phyloP scores from a whole-genome alignment of 2,888 invertebrate genomes.

The Eumerus sabulonum region DNA sequence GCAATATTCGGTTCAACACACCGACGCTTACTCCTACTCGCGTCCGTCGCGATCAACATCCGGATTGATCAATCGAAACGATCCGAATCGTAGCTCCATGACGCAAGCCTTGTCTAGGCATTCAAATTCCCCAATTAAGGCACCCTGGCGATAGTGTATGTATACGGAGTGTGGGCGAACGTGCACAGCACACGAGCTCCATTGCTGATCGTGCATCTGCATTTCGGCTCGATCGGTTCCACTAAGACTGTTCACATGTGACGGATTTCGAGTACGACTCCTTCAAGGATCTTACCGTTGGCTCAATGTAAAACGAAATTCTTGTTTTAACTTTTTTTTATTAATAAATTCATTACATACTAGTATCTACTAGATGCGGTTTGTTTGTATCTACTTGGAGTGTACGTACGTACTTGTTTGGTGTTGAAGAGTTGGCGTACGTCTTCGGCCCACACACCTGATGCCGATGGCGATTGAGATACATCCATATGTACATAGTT shows the following conservation, averaged over 20 bases:
- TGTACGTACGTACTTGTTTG: not conserved
- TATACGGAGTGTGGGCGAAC: conserved; percentile 18
- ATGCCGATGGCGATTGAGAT: not conserved
- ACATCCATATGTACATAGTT: too few relatives aligned
- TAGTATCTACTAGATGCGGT: too few relatives aligned
- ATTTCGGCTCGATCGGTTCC: conserved; percentile 4
- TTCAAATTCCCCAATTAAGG: conserved; percentile 77
- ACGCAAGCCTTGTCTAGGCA: conserved; percentile 73
- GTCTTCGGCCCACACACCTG: conserved; percentile 30
- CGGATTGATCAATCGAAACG: conserved; percentile 56
- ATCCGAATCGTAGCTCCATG: conserved; percentile 45
- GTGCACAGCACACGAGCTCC: conserved; percentile 3
- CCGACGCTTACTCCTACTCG: conserved; percentile 48
- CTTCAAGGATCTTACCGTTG: conserved; percentile 51
- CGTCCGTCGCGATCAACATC: conserved; percentile 53
- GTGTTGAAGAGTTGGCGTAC: not conserved
- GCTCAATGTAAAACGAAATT: conserved; percentile 23
- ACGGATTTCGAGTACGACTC: conserved; percentile 17
- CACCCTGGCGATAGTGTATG: conserved; percentile 75
- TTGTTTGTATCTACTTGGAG: too few relatives aligned
- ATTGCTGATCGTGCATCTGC: conserved; percentile 11
- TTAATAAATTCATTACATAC: too few relatives aligned
- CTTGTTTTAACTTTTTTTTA: not conserved
- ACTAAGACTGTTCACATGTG: conserved; percentile 50
- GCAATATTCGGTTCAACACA: conserved; percentile 37